Conservation (phyloP, 2,113 vertebrate genomes). For the Hiodon tergisus region DNA sequence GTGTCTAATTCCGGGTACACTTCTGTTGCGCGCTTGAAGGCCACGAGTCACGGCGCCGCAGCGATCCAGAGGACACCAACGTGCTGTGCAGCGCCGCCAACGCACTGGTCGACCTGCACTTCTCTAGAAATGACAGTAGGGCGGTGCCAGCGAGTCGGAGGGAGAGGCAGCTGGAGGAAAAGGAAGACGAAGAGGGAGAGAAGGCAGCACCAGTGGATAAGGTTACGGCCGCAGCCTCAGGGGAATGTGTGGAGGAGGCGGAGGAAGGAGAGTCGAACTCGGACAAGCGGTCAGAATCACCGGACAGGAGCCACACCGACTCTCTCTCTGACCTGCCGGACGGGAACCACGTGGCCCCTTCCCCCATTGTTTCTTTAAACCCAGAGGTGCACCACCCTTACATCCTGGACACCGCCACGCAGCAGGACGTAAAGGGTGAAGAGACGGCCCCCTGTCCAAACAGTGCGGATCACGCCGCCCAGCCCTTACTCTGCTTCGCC, state of each 20-base stretch:
- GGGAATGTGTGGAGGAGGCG: constrained; percentile 44
- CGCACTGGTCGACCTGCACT: constrained; percentile 35
- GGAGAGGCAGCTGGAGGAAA: constrained; percentile 48
- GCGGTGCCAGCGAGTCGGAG: constrained; percentile 44
- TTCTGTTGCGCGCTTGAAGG: constrained; percentile 57
- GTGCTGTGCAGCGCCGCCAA: constrained; percentile 74
- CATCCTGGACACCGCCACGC: constrained; percentile 50
- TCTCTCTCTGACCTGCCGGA: constrained; percentile 84
- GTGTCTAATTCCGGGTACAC: neutral
- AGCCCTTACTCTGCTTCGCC: constrained; percentile 63
- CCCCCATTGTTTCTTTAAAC: constrained; percentile 50
- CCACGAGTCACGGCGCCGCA: constrained; percentile 83
- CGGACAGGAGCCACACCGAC: constrained; percentile 83
- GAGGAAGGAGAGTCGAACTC: constrained; percentile 59
- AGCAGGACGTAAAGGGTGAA: constrained; percentile 25
- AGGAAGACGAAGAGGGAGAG: constrained; percentile 48
- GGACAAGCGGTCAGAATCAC: constrained; percentile 71
- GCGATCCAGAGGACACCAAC: constrained; percentile 85
- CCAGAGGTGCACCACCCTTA: constrained; percentile 61
- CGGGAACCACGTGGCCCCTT: constrained; percentile 48
- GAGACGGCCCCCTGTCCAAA: constrained; percentile 35
- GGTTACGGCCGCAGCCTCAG: constrained; percentile 47
- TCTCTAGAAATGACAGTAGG: constrained; percentile 39
- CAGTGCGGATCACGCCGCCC: constrained; percentile 48
- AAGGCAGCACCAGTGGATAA: constrained; percentile 54